Conservation (phyloP, 2,113 vertebrate genomes). For the Chaetops frenatus region DNA sequence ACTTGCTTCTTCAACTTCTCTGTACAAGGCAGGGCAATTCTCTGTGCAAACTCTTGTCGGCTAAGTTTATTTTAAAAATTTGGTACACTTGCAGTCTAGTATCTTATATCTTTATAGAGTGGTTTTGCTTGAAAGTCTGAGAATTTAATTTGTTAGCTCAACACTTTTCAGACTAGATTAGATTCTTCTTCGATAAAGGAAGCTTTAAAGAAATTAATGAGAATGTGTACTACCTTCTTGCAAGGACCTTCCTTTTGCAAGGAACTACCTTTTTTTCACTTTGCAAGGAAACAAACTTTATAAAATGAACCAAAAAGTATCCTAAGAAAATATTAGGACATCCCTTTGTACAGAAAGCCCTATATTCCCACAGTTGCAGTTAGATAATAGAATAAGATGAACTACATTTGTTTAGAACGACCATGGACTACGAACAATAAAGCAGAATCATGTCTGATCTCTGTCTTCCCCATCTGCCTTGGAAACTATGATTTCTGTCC, state of each 20-base stretch:
- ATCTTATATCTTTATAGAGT: neutral
- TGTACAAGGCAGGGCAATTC: neutral
- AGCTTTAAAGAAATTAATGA: neutral
- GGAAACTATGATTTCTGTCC: neutral
- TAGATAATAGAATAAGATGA: neutral
- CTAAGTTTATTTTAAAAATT: neutral
- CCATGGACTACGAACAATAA: neutral
- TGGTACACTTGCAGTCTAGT: neutral
- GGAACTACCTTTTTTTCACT: too few species aligned
- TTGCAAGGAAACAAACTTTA: neutral
- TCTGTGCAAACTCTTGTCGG: rapidly evolving
- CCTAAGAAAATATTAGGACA: neutral
- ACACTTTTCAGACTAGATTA: neutral
- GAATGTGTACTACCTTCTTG: neutral
- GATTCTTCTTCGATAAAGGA: neutral
- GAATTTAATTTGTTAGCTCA: neutral
- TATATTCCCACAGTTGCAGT: neutral
- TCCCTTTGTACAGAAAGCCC: neutral
- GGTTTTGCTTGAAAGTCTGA: neutral
- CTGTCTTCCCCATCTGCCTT: neutral
- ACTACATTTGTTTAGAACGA: neutral
- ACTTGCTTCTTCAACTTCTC: neutral
- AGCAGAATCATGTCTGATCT: neutral
- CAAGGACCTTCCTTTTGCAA: neutral
- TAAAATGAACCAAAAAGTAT: neutral